Base-by-base conservation (phyloP, 2,888 invertebrate species). In the Idaea dimidiata region DNA sequence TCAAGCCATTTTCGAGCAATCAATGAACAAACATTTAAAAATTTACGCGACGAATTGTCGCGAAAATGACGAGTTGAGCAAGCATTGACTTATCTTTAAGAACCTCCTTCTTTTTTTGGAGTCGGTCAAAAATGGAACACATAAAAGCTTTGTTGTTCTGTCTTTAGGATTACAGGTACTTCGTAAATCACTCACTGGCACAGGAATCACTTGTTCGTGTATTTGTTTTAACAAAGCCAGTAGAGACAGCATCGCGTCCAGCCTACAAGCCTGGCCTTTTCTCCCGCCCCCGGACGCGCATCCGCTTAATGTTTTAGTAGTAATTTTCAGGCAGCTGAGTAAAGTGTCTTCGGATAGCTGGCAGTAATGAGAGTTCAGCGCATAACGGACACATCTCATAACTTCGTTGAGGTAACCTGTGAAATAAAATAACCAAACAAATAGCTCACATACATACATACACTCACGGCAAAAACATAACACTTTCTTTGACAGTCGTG, bases 361-460 rank as follows among this genome's bases (percentile, higher is more conserved):
- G 70, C 86, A 85, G 74, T 82, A 82, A 17, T 81, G 81, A 0
- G 83, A 87, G 71, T 88, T 79, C 1, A 87, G 66, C 6, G 78
- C 79, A 73, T 89, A 86, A 59, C 88, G 77, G 57, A 89, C 80
- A 67, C 91, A 91, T 17, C 87, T 87, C 77, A 87, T 81, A 62
- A 91, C 61, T 68, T 91, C 91, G 73, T 91, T 91, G 1, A 91
- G 79, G 70, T 90, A 91, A 61, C 91, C 91, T 91, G 73, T 61
- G 75, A 75, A 64, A 66, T 54, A 31, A 56, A 10, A 17, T 10
- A n/a, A n/a, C n/a, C n/a, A n/a, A n/a, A n/a, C n/a, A n/a, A n/a
- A n/a, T n/a, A n/a, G n/a, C 56, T 2, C 17, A 33, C 4, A 59
- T 59, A 17, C 31, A 59, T 55, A 53, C 17, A 62, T 57, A 60